Evolutionary conservation across 2,113 vertebrate genomes (phyloP).

Genomic region (Xiphophorus maculatus): DNA sequence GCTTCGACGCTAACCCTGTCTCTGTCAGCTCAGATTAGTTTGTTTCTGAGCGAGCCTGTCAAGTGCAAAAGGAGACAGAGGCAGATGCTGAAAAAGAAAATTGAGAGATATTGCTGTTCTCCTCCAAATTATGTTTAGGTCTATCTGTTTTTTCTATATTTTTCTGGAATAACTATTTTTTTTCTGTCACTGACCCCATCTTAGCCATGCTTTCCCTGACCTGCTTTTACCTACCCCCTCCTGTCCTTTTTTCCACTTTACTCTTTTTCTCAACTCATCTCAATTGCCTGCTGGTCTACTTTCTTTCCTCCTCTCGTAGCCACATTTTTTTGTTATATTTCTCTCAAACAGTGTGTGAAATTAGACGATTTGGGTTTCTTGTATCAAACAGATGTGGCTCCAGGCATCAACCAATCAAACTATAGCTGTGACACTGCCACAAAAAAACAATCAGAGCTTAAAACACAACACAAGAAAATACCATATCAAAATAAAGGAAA

Average conservation of each 20-base stretch:
- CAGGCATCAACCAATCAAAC: conserved; percentile 44
- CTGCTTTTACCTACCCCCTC: background rate
- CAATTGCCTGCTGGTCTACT: conserved; percentile 30
- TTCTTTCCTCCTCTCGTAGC: conserved; percentile 22
- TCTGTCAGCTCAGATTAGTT: conserved; percentile 62
- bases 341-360: conserved; percentile 70
- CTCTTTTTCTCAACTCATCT: conserved; percentile 14
- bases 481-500: conserved; percentile 12
- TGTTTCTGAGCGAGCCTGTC: conserved; percentile 26
- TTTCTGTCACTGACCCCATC: conserved; percentile 20
- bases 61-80: conserved; percentile 9
- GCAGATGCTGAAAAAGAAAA: conserved; percentile 4
- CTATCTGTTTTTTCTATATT: conserved; percentile 26
- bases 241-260: background rate
- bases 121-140: conserved; percentile 45
- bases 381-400: conserved; percentile 66
- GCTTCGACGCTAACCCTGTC: conserved; percentile 34
- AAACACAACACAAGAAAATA: conserved; percentile 21
- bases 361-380: conserved; percentile 47
- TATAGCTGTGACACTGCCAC: conserved; percentile 4
- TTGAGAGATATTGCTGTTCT: conserved; percentile 31
- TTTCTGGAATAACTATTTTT: conserved; percentile 35
- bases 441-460: conserved; percentile 12
- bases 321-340: conserved; percentile 43
- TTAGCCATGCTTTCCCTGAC: conserved; percentile 21